Percentiles rank a stretch among this genome's conserved stretches.
Evolutionary conservation across 2,888 invertebrate genomes (phyloP).

Genomic region (Cryptus armator): DNA sequence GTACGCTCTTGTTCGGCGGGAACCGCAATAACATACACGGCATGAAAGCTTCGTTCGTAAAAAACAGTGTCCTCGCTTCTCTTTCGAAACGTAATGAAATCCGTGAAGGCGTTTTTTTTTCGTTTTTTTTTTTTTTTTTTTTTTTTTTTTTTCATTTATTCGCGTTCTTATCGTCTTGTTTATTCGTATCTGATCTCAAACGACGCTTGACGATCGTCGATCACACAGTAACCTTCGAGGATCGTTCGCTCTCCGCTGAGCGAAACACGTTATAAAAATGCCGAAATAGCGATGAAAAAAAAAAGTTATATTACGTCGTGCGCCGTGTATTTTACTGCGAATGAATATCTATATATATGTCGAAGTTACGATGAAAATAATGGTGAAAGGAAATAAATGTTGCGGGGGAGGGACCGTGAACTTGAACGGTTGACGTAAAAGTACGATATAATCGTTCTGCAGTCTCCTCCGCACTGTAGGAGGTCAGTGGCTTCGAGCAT

Average conservation of each 20-base stretch:
- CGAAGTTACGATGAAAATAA: conserved; percentile 5
- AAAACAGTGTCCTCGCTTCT: conserved; percentile 50
- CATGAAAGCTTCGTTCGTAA: conserved; percentile 9
- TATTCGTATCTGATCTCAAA: conserved; percentile 13
- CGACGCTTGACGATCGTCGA: conserved; percentile 18
- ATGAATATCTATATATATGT: background rate
- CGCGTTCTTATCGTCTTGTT: background rate
- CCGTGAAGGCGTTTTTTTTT: conserved; percentile 30
- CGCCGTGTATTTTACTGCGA: background rate
- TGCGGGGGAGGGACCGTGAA: conserved; percentile 50
- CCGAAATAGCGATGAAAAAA: background rate
- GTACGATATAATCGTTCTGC: conserved; percentile 2
- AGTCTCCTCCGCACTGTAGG: background rate
- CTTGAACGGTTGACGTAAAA: conserved; percentile 50
- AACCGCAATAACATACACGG: conserved; percentile 3
- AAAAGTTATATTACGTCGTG: background rate
- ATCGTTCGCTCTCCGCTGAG: conserved; percentile 16
- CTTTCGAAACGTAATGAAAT: conserved; percentile 50
- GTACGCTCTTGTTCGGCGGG: background rate
- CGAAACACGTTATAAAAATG: conserved; percentile 3
- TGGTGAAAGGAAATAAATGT: conserved; percentile 39
- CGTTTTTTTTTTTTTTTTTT: conserved; percentile 20
- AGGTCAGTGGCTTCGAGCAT: conserved; percentile 15
- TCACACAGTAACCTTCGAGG: conserved; percentile 30
- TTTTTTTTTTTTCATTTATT: conserved; percentile 12